These are phyloP conservation scores for Drosophila bunnanda DNA, from an alignment of 2,888 invertebrate genomes.

Conservation along the genomic window DNA sequence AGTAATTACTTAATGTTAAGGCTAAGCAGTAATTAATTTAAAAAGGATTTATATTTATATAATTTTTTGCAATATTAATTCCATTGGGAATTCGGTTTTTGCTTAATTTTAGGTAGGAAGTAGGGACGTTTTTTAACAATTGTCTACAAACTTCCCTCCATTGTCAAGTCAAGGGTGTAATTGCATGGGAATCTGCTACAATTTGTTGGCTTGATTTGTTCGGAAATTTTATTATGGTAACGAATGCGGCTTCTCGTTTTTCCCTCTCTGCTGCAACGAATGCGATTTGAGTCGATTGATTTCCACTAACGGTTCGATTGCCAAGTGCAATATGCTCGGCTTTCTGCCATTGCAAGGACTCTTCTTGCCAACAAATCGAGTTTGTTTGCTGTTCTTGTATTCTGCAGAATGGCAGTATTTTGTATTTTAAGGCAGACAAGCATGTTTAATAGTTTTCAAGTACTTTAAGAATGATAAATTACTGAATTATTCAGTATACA, in stretches of 20 bases:
- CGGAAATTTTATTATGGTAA: slow-evolving; percentile 66
- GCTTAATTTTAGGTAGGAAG: background rate
- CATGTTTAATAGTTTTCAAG: background rate
- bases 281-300: slow-evolving; percentile 42
- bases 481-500: background rate
- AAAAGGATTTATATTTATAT: background rate
- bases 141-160: slow-evolving; percentile 41
- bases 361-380: slow-evolving; percentile 16
- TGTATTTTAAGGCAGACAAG: background rate
- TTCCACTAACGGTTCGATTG: slow-evolving; percentile 10
- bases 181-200: slow-evolving; percentile 41
- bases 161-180: slow-evolving; percentile 25
- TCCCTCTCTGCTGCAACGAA: slow-evolving; percentile 13
- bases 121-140: slow-evolving; percentile 21
- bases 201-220: slow-evolving; percentile 70
- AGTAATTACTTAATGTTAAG: slow-evolving; percentile 23
- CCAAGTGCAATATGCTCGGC: slow-evolving; percentile 34
- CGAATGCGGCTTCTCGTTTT: slow-evolving; percentile 37
- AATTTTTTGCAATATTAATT: no score
- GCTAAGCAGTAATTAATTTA: background rate
- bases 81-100: background rate
- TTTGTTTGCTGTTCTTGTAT: background rate
- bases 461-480: background rate
- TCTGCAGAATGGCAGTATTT: background rate
- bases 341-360: slow-evolving; percentile 13